A percentile compares a stretch with the other conserved stretches of the same genome.
These are phyloP conservation scores for Sinocyclocheilus grahami DNA, from an alignment of 2,113 vertebrate genomes.

Conservation along the genomic window DNA sequence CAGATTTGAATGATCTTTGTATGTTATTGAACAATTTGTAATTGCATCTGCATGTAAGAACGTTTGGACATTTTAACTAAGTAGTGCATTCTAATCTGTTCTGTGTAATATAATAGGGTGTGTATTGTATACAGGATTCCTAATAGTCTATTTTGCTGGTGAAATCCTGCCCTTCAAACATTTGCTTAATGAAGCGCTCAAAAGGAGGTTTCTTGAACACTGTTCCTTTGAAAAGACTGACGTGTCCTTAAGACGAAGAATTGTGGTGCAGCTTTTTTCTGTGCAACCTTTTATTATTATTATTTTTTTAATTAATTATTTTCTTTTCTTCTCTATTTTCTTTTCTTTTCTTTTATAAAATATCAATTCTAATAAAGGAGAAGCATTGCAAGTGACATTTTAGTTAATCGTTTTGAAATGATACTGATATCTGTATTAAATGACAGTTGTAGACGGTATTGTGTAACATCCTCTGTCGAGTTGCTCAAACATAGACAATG, in stretches of 20 bases:
- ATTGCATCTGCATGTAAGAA: not conserved
- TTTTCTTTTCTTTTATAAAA: too few relatives aligned
- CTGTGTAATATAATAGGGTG: not conserved
- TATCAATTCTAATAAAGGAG: too few relatives aligned
- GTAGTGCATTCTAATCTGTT: not conserved
- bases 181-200: constrained; percentile 13
- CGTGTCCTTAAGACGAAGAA: constrained; percentile 37
- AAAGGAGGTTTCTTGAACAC: constrained; percentile 19
- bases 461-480: constrained; percentile 8
- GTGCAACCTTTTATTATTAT: not conserved
- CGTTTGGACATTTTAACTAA: not conserved
- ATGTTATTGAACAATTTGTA: not conserved
- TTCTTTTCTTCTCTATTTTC: too few relatives aligned
- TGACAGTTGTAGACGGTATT: not conserved
- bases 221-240: constrained; percentile 33
- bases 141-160: not conserved
- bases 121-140: constrained; percentile 44
- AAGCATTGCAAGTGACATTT: too few relatives aligned
- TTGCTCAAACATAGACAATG: not conserved
- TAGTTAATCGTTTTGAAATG: too few relatives aligned
- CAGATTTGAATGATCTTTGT: not conserved
- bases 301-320: too few relatives aligned
- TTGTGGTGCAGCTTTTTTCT: not conserved
- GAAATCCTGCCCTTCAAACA: constrained; percentile 15
- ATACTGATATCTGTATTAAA: not conserved